Conservation (phyloP, 2,888 invertebrate genomes). For the Nomada goodeniana region DNA sequence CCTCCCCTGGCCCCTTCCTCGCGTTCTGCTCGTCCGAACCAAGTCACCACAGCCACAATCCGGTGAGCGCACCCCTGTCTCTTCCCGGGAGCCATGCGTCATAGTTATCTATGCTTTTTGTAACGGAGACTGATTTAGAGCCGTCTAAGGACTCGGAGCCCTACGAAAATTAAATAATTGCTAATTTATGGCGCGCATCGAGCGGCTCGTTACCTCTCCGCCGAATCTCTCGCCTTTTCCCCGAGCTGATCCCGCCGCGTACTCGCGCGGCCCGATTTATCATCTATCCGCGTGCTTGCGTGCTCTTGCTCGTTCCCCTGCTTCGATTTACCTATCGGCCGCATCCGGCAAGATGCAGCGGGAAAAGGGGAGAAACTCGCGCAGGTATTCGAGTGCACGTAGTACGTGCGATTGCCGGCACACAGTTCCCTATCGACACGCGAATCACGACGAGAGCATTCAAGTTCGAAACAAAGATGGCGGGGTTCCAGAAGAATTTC, state of each 20-base stretch:
- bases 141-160: slow-evolving; percentile 84
- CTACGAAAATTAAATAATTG: slow-evolving; percentile 85
- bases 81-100: slow-evolving; percentile 83
- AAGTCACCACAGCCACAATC: slow-evolving; percentile 75
- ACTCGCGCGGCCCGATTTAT: slow-evolving; percentile 9
- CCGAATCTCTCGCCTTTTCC: slow-evolving; percentile 34
- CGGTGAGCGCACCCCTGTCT: slow-evolving; percentile 79
- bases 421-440: no score
- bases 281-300: neutral
- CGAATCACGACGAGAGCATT: neutral
- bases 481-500: slow-evolving; percentile 44
- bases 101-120: slow-evolving; percentile 85
- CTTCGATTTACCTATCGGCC: neutral
- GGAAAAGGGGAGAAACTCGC: neutral
- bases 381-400: neutral
- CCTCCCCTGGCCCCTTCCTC: slow-evolving; percentile 58
- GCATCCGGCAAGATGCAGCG: neutral
- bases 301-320: neutral
- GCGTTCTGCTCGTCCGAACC: slow-evolving; percentile 64
- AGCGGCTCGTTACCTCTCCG: slow-evolving; percentile 71
- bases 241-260: neutral
- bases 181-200: slow-evolving; percentile 84
- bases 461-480: slow-evolving; percentile 25
- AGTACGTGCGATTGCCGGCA: no score
- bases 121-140: slow-evolving; percentile 84